Conservation (phyloP, 2,797 vertebrate species). For the Galaxias olidus region DNA sequence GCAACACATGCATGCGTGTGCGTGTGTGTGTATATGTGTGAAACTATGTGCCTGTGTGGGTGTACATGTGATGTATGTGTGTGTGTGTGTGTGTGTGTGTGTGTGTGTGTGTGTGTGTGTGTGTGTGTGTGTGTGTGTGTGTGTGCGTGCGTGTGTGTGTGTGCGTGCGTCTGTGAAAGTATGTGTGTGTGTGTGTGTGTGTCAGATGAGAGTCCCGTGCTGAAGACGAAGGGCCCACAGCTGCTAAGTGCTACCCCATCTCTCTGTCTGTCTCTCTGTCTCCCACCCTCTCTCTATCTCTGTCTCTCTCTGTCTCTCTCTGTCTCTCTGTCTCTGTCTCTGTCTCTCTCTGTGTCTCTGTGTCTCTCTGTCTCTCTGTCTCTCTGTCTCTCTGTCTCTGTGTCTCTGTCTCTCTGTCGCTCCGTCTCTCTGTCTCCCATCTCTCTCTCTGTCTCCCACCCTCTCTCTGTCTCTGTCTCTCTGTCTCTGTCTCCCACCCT, state of each 20-base stretch:
- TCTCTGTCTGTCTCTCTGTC: constrained; percentile 21
- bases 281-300: constrained; percentile 5
- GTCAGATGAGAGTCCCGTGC: constrained; percentile 79
- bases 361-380: constrained; percentile 20
- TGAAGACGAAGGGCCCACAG: constrained; percentile 66
- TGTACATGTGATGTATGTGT: not conserved
- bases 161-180: not conserved
- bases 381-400: constrained; percentile 30
- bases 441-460: not conserved
- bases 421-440: not conserved
- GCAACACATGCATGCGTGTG: not conserved
- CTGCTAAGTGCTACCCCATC: constrained; percentile 69
- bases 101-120: not conserved
- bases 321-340: constrained; percentile 42
- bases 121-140: not conserved
- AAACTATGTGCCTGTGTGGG: not conserved
- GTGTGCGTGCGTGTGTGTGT: not conserved
- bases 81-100: not conserved
- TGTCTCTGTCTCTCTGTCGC: not conserved
- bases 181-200: not conserved
- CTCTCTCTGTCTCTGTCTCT: constrained; percentile 8
- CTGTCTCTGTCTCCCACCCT: constrained; percentile 16
- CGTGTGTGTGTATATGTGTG: not conserved
- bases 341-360: constrained; percentile 26
- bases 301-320: constrained; percentile 16